phyloP scores from a whole-genome alignment of 2,797 vertebrate species.

The Buceros bicornis region DNA sequence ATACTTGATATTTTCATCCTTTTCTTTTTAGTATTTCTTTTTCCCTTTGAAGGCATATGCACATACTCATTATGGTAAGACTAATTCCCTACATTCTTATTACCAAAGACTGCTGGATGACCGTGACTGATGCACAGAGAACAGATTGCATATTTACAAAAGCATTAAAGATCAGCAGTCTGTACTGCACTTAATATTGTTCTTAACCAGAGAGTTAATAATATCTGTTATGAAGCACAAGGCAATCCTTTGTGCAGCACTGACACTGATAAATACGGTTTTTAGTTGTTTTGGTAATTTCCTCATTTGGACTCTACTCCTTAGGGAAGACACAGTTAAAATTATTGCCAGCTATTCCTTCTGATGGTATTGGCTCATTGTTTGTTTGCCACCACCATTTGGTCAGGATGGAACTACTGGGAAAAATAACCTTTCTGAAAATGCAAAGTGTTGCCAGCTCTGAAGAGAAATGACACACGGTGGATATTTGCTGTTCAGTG shows the following conservation, averaged over 20 bases:
- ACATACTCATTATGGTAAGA: not conserved
- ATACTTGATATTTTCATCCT: not conserved
- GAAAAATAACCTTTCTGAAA: slow-evolving; percentile 61
- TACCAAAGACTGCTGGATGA: not conserved
- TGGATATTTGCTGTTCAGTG: slow-evolving; percentile 26
- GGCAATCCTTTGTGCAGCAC: slow-evolving; percentile 15
- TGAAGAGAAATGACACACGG: not conserved
- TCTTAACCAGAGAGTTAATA: slow-evolving; percentile 9
- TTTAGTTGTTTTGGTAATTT: slow-evolving; percentile 39
- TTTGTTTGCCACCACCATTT: slow-evolving; percentile 56
- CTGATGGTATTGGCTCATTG: slow-evolving; percentile 29
- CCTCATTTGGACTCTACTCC: slow-evolving; percentile 3
- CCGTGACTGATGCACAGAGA: not conserved
- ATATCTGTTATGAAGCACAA: slow-evolving; percentile 31
- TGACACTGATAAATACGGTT: slow-evolving; percentile 46
- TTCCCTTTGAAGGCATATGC: not conserved
- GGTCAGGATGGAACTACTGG: slow-evolving; percentile 46
- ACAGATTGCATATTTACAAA: slow-evolving; percentile 20
- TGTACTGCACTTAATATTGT: not conserved
- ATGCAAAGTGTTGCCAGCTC: slow-evolving; percentile 38
- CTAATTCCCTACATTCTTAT: not conserved
- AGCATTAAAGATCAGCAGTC: not conserved
- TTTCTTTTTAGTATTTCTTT: not conserved
- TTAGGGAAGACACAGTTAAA: slow-evolving; percentile 36
- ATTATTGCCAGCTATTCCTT: slow-evolving; percentile 35